A percentile compares a stretch with the other conserved stretches of the same genome.
phyloP scores from a whole-genome alignment of 2,113 vertebrate species.

The Ramphastos sulfuratus region DNA sequence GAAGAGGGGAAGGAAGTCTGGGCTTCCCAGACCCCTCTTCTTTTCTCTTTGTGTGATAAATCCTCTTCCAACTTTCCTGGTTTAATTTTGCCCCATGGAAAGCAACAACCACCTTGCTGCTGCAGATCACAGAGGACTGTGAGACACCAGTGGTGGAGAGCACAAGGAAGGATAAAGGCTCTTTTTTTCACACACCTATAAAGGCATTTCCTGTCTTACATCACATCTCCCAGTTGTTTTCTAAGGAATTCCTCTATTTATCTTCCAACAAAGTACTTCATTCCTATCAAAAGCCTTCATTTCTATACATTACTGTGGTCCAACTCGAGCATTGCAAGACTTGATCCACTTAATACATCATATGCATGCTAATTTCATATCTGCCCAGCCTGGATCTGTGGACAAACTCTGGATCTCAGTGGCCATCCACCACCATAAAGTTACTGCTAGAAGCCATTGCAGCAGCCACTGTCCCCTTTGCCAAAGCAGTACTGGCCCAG shows the following conservation, averaged over 20 bases:
- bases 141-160: rapidly evolving
- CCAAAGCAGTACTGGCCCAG: neutral
- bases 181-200: neutral
- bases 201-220: neutral
- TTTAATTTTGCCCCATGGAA: neutral
- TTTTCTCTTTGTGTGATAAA: rapidly evolving
- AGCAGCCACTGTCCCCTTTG: neutral
- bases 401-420: neutral
- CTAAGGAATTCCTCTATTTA: neutral
- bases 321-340: neutral
- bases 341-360: neutral
- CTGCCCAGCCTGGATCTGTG: neutral
- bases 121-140: neutral
- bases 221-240: neutral
- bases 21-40: neutral
- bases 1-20: neutral
- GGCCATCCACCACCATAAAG: neutral
- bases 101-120: neutral
- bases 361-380: rapidly evolving
- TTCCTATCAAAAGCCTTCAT: neutral
- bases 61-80: neutral
- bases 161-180: neutral
- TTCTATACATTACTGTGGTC: neutral
- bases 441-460: neutral
- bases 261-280: neutral